Conservation (phyloP, 2,113 vertebrate genomes). For the Brienomyrus brachyistius region DNA sequence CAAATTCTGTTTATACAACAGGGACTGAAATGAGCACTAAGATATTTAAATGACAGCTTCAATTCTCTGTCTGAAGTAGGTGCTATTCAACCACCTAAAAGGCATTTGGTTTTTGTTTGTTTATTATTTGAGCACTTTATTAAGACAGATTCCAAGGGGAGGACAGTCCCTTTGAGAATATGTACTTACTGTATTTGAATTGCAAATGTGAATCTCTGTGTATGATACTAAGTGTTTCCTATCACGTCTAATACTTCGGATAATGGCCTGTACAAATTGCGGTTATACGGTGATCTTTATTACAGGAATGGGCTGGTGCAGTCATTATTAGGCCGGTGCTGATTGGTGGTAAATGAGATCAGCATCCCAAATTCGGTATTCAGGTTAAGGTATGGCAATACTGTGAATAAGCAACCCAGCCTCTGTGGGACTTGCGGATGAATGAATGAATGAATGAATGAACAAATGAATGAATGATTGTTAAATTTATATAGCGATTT, state of each 20-base stretch:
- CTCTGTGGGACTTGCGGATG: background rate
- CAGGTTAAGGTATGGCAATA: background rate
- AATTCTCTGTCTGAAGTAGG: background rate
- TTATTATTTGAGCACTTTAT: background rate
- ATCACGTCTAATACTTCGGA: background rate
- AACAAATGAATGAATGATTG: too few species aligned
- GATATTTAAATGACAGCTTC: background rate
- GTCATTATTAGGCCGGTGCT: background rate
- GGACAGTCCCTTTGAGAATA: background rate
- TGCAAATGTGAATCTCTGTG: background rate
- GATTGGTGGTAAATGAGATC: background rate
- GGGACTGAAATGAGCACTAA: background rate
- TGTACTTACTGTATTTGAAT: background rate
- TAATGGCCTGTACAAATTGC: background rate
- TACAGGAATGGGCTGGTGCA: background rate
- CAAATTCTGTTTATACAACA: background rate
- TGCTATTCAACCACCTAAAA: background rate
- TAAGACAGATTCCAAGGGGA: background rate
- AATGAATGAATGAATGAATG: background rate
- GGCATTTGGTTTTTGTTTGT: background rate
- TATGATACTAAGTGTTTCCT: background rate
- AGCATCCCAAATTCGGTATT: background rate
- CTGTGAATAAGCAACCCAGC: background rate
- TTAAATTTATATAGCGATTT: background rate
- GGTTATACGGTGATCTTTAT: background rate